Base-by-base conservation (phyloP, 2,888 invertebrate species). In the Matsumyia berberina region DNA sequence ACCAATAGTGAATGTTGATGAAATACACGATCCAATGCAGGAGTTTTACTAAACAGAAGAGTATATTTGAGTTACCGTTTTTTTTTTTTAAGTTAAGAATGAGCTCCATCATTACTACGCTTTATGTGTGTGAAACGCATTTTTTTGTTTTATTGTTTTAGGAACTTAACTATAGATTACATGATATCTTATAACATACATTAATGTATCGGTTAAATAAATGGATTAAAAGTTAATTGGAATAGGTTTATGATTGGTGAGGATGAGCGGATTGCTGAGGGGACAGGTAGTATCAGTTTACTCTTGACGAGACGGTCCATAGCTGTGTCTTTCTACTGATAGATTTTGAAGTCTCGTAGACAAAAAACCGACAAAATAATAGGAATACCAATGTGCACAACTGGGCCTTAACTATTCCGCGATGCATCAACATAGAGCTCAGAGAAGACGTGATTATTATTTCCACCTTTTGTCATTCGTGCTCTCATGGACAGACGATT, bases 1-100 rank as follows among this genome's bases (percentile, higher is more conserved):
- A 2, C 74, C 80, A 2, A 85, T 85, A 37, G 66, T 80, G 0
- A 85, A 85, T 49, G 17, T n/a, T 0, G 79, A 79, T 24, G 46
- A 64, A 2, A 2, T 79, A n/a, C 44, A 33, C 12, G 85, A 85
- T 66, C 85, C 85, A 8, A 74, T 80, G 74, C 51, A 39, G 5
- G 85, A 85, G 0, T 8, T 76, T 9, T 70, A 12, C 9, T 85
- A 66, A 66, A 9, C 12, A 6, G 2, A 7, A 24, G 3, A 53
- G 8, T 8, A 42, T 17, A 3, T 17, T 19, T 6, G 17, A 15
- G 37, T 64, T 51, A n/a, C 15, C 49, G 35, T 58, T 55, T 12
- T 57, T 17, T 15, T 11, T 12, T 5, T 11, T n/a, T 15, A 53
- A 53, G 19, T 37, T 42, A 4, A 37, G 8, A 8, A 24, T 24